phyloP scores from a whole-genome alignment of 2,797 vertebrate species.

The Tamandua tetradactyla region DNA sequence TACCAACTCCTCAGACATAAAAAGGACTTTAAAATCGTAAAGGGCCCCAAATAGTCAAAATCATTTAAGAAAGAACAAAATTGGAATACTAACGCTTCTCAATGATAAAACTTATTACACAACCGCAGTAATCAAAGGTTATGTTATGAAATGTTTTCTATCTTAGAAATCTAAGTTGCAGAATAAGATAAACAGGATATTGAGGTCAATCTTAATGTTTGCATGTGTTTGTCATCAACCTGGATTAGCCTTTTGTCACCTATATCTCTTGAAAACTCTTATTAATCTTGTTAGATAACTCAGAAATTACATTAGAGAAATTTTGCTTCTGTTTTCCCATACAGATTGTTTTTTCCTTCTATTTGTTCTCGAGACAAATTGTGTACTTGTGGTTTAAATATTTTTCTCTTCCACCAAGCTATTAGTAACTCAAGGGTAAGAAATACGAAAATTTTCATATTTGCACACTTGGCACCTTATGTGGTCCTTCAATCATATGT shows the following conservation, averaged over 20 bases:
- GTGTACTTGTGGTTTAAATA: background rate
- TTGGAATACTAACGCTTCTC: too few relatives aligned
- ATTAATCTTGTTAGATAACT: background rate
- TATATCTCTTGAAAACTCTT: background rate
- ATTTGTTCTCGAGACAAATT: slow-evolving; percentile 23
- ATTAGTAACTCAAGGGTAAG: background rate
- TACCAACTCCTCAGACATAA: too few relatives aligned
- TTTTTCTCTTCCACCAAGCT: background rate
- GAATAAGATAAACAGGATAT: background rate
- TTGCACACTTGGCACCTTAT: background rate
- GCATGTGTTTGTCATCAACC: background rate
- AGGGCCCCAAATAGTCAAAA: too few relatives aligned
- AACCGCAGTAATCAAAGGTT: background rate
- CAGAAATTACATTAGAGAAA: background rate
- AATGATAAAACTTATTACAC: too few relatives aligned
- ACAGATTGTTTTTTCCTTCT: background rate
- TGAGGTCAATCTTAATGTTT: background rate
- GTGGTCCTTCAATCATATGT: background rate
- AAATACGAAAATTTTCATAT: background rate
- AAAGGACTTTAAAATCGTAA: too few relatives aligned
- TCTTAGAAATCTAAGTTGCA: background rate
- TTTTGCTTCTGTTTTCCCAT: background rate
- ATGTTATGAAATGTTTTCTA: background rate
- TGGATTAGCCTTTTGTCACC: background rate
- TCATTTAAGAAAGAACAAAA: too few relatives aligned